Evolutionary conservation across 2,113 vertebrate species (phyloP).

Genomic region (Phyllopteryx taeniolatus): DNA sequence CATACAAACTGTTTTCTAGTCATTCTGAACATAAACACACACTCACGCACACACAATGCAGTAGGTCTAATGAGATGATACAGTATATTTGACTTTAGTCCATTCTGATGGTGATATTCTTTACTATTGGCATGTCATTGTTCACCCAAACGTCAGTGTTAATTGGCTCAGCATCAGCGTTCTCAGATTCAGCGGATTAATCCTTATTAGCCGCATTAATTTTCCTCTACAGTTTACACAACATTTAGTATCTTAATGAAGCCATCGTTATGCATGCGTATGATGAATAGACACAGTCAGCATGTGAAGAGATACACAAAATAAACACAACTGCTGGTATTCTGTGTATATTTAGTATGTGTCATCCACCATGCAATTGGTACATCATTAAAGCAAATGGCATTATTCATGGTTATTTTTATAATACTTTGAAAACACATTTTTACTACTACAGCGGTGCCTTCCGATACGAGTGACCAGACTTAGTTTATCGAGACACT

Average conservation of each 20-base stretch:
- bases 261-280: conserved; percentile 6
- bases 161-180: conserved; percentile 42
- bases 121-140: conserved; percentile 26
- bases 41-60: background rate
- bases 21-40: conserved; percentile 7
- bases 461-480: too few relatives aligned
- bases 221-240: conserved; percentile 11
- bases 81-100: background rate
- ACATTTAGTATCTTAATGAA: conserved; percentile 20
- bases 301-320: conserved; percentile 1
- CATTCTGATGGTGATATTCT: conserved; percentile 17
- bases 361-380: background rate
- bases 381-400: background rate
- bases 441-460: background rate
- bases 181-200: conserved; percentile 41
- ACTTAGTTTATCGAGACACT: too few relatives aligned
- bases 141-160: conserved; percentile 28
- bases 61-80: background rate
- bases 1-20: background rate
- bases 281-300: conserved; percentile 9
- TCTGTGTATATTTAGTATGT: background rate
- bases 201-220: conserved; percentile 41
- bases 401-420: background rate
- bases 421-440: background rate
- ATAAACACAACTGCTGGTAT: conserved; percentile 11